Base-by-base conservation (phyloP, 2,113 vertebrate genomes). In the Piliocolobus tephrosceles region DNA sequence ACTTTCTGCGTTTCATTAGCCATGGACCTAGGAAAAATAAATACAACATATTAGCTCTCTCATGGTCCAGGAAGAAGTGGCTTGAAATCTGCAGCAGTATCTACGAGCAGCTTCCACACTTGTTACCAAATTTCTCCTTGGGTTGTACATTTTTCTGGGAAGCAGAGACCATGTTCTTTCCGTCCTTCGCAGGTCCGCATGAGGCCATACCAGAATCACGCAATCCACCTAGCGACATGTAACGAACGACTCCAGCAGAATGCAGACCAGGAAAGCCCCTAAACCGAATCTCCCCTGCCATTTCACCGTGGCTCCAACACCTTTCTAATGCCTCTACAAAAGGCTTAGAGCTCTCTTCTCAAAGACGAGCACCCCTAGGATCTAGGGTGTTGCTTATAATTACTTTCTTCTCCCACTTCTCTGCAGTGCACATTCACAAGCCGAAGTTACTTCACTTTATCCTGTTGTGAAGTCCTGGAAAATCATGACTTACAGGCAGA, bases 1-100 rank as follows among this genome's bases (percentile, higher is more conserved):
- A 6, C 12, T 23, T 93, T 91, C 50, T 61, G 84, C 6, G 22
- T 85, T 9, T 88, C 16, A 2, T 88, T 61, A 47, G 97, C 94
- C 94, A 97, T 98, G 35, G 38, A 66, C 91, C 98, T 98, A 45
- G 38, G 58, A 8, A 27, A 13, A 27, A 45, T 5, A 38, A 35
- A 70, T 18, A 57, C 3, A 35, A 52, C 27, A 22, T 12, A 0
- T 6, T 16, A 23, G 58, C 38, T 85, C 47, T 82, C 68, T 55
- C 11, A 38, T 0, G 10, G 78, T 14, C 11, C 52, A 68, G 40
- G 25, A 57, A 30, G 18, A 61, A 35, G 9, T 5, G 25, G 47
- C 64, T 38, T 64, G n/a, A 87, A 81, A 83, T 57, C 68, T 32
- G 47, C 3, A 52, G 9, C 25, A n/a, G 22, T 3, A 17, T 50